Percentiles rank a stretch among this genome's conserved stretches.
Evolutionary conservation across 2,888 invertebrate genomes (phyloP).

Genomic region (Athetis lepigone): DNA sequence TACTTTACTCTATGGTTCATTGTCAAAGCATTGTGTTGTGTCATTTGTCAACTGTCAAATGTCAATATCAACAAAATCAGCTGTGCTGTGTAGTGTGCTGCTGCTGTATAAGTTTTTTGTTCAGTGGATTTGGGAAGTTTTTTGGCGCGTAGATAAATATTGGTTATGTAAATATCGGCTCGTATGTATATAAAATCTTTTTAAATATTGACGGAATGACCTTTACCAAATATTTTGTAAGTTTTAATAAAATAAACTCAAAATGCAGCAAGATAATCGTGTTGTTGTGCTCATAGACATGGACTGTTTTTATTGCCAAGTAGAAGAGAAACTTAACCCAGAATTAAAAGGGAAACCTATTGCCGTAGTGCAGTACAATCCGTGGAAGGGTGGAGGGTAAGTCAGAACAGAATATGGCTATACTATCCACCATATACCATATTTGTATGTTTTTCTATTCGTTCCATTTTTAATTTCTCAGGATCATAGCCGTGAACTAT

Average conservation of each 20-base stretch:
- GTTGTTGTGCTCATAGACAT: conserved; percentile 98
- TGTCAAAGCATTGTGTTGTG: too few species aligned
- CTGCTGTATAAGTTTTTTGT: too few species aligned
- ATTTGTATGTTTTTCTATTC: not conserved
- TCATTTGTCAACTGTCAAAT: too few species aligned
- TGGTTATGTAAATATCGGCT: too few species aligned
- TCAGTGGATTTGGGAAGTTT: too few species aligned
- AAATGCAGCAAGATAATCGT: conserved; percentile 90
- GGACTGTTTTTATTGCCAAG: conserved; percentile 99
- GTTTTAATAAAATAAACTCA: conserved; percentile 10
- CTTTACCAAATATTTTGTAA: not conserved
- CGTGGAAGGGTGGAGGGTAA: conserved; percentile 98
- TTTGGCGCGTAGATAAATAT: conserved; percentile 18
- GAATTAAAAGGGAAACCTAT: conserved; percentile 96
- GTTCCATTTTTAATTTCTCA: conserved; percentile 72
- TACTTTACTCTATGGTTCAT: too few species aligned
- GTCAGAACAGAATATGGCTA: conserved; percentile 51
- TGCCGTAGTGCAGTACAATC: conserved; percentile 99
- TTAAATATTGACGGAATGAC: not conserved
- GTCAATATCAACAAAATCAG: too few species aligned
- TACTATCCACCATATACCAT: not conserved
- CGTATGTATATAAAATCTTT: too few species aligned
- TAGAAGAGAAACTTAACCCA: conserved; percentile 97
- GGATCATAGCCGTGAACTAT: conserved; percentile 99
- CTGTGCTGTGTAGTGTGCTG: too few species aligned